Percentiles rank a stretch among this genome's conserved stretches.
These are phyloP conservation scores for Halcyon leucocephala DNA, from an alignment of 2,797 vertebrate species.

Conservation along the genomic window DNA sequence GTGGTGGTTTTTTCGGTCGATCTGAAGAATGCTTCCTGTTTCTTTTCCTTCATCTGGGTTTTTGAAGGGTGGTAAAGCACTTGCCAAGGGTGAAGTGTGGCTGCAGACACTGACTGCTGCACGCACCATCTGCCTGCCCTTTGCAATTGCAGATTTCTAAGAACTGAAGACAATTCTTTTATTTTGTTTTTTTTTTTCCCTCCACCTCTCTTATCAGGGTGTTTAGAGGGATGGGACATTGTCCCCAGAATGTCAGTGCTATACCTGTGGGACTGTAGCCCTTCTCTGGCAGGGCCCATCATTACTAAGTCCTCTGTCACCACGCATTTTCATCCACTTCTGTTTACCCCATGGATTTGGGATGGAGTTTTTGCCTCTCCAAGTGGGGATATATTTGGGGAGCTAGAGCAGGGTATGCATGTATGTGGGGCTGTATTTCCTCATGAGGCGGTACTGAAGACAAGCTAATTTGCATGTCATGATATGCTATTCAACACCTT, in stretches of 20 bases:
- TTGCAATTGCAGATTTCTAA: neutral
- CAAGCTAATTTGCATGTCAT: neutral
- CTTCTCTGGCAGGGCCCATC: neutral
- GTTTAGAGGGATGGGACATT: neutral
- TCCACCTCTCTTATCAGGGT: neutral
- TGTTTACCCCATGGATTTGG: neutral
- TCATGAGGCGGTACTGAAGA: neutral
- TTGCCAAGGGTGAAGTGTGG: neutral
- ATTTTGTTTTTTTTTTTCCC: too few relatives aligned
- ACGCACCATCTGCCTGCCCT: neutral
- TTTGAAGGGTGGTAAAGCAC: neutral
- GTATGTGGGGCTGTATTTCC: neutral
- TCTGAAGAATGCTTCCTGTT: neutral
- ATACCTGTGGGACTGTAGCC: rapidly evolving
- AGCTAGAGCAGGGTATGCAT: neutral
- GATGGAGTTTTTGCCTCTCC: neutral
- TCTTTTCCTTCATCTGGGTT: neutral
- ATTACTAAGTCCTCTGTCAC: neutral
- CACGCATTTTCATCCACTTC: neutral
- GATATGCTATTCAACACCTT: neutral
- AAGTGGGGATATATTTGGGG: neutral
- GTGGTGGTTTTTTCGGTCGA: neutral
- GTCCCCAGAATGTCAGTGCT: neutral
- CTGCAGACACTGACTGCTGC: neutral
- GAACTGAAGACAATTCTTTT: neutral